Conservation (phyloP, 2,113 vertebrate species). For the Scatophagus argus region DNA sequence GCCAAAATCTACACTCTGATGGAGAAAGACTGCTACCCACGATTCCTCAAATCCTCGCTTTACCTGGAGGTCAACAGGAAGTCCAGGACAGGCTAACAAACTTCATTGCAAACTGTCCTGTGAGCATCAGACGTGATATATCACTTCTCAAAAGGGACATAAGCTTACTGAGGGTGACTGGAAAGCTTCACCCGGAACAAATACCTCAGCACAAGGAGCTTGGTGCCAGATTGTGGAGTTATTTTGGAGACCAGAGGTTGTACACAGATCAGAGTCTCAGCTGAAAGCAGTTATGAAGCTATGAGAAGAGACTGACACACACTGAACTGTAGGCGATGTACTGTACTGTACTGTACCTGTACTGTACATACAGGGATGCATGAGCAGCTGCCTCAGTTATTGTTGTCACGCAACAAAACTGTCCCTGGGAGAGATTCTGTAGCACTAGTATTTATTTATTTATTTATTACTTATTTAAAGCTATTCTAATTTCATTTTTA, state of each 20-base stretch:
- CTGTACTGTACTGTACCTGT: background rate
- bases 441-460: conserved; percentile 74
- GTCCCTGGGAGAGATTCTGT: conserved; percentile 29
- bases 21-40: conserved; percentile 96
- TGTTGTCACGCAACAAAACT: conserved; percentile 52
- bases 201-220: conserved; percentile 35
- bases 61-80: conserved; percentile 78
- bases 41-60: conserved; percentile 88
- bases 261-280: background rate
- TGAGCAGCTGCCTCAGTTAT: conserved; percentile 2
- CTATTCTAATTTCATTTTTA: conserved; percentile 16
- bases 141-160: conserved; percentile 20
- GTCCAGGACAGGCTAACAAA: conserved; percentile 50
- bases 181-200: conserved; percentile 26
- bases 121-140: background rate
- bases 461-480: conserved; percentile 73
- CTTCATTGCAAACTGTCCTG: background rate
- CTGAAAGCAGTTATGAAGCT: conserved; percentile 33
- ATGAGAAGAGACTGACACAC: conserved; percentile 15
- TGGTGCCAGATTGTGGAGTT: conserved; percentile 16
- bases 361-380: conserved; percentile 20
- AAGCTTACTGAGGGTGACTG: conserved; percentile 13
- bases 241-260: background rate
- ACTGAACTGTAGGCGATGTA: background rate
- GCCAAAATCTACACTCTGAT: conserved; percentile 91